Base-by-base conservation (phyloP, 2,888 invertebrate genomes). In the Melieria omissa region DNA sequence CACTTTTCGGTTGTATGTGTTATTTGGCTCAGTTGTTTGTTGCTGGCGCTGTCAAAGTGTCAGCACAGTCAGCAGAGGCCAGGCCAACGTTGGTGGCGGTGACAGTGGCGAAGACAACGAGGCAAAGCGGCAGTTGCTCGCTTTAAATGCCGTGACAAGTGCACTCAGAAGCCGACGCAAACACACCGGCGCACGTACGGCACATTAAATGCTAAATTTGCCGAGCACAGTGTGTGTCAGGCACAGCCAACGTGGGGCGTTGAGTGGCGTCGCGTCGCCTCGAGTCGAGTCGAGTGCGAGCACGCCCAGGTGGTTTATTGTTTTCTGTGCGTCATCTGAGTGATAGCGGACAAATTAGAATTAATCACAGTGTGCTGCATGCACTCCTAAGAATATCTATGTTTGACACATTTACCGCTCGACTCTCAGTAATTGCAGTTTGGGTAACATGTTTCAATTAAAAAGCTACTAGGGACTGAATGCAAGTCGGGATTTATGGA, bases 41-140 rank as follows among this genome's bases (percentile, higher is more conserved):
- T 69, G 69, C 76, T 72, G 64, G 46, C 49, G 66, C 77, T 82
- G 84, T 81, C 84, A 81, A 77, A 78, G 76, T 82, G 83, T 79
- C 84, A 81, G 79, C 76, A 77, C 73, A 76, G 77, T 63, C 68
- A 74, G 75, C 76, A 79, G 76, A 76, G 76, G 76, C 71, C 74
- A 76, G 70, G 41, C 9, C 14, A n/a, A 42, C 42, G 16, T 7
- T 55, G 14, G 55, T 29, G 7, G 8, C 52, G 12, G 14, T n/a
- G 8, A 54, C 54, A 69, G 61, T 54, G 62, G 46, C 29, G 29
- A 29, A 29, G 29, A 29, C 29, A 29, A 29, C 29, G 55, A 55
- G 49, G 29, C 42, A 67, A 67, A 67, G 29, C 29, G 49, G 58
- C 67, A 46, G 64, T 63, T 70, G 49, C 69, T 62, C 55, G 55